Conservation (phyloP, 2,113 vertebrate genomes). For the Dromiciops gliroides region DNA sequence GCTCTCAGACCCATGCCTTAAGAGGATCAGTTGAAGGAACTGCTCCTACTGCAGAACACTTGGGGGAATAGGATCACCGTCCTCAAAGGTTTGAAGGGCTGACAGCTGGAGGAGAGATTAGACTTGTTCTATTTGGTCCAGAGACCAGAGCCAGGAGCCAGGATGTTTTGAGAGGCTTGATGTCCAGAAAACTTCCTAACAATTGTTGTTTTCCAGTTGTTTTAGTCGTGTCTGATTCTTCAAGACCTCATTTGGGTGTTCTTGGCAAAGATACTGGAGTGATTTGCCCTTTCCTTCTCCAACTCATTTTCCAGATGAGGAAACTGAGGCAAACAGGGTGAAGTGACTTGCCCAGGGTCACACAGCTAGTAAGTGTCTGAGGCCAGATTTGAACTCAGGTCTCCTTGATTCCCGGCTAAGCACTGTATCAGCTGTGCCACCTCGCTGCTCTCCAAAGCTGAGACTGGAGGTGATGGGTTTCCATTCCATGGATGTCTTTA, state of each 20-base stretch:
- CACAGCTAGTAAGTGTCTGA: not conserved
- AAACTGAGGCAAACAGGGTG: not conserved
- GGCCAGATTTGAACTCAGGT: not conserved
- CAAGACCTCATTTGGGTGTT: not conserved
- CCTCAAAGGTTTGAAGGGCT: not conserved
- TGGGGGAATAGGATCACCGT: not conserved
- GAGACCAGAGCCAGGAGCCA: not conserved
- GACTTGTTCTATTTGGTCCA: not conserved
- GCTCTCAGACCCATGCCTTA: not conserved
- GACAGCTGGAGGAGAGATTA: not conserved
- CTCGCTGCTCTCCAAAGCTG: not conserved
- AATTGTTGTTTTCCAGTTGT: not conserved
- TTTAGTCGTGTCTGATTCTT: not conserved
- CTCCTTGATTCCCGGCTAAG: not conserved
- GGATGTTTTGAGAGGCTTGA: not conserved
- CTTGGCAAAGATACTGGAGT: not conserved
- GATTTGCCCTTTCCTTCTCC: not conserved
- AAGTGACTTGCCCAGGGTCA: not conserved
- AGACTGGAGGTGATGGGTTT: not conserved
- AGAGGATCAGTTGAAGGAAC: not conserved
- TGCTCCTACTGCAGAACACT: not conserved
- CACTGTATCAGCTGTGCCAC: not conserved
- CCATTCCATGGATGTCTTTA: not conserved
- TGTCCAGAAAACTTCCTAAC: not conserved
- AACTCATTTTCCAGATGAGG: not conserved